phyloP scores from a whole-genome alignment of 2,888 invertebrate genomes.

The Habroteleia sp. region DNA sequence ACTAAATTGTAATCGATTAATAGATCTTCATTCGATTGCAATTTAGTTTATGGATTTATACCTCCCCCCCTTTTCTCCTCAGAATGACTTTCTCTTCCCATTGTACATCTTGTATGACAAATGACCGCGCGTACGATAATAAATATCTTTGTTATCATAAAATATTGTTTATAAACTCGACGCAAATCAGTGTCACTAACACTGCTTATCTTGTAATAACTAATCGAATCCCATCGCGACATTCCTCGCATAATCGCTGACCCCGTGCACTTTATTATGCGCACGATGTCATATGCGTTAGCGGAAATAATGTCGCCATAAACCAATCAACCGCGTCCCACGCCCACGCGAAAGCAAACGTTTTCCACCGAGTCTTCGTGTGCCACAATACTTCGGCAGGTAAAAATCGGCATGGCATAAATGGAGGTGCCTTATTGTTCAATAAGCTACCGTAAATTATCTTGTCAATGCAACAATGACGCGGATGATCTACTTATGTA shows the following conservation, averaged over 20 bases:
- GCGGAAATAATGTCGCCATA: constrained; percentile 73
- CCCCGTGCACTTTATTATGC: constrained; percentile 76
- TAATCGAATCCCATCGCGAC: constrained; percentile 36
- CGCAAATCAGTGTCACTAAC: too few relatives aligned
- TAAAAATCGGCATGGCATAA: constrained; percentile 20
- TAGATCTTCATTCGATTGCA: too few relatives aligned
- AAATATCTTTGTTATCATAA: too few relatives aligned
- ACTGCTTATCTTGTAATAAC: too few relatives aligned
- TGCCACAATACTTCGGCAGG: constrained; percentile 5
- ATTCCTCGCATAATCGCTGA: constrained; percentile 71
- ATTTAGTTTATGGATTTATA: too few relatives aligned
- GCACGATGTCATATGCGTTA: constrained; percentile 68
- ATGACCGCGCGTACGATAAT: too few relatives aligned
- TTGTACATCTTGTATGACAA: too few relatives aligned
- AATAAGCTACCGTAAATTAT: constrained; percentile 41
- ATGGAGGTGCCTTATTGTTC: constrained; percentile 32
- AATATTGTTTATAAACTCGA: too few relatives aligned
- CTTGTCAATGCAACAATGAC: constrained; percentile 46
- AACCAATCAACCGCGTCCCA: constrained; percentile 74
- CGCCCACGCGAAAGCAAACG: constrained; percentile 68
- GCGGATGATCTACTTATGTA: constrained; percentile 42
- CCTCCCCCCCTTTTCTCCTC: too few relatives aligned
- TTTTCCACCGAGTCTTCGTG: constrained; percentile 14
- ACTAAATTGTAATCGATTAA: too few relatives aligned
- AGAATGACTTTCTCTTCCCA: too few relatives aligned